Base-by-base conservation (phyloP, 2,113 vertebrate genomes). In the Micronisus gabar region DNA sequence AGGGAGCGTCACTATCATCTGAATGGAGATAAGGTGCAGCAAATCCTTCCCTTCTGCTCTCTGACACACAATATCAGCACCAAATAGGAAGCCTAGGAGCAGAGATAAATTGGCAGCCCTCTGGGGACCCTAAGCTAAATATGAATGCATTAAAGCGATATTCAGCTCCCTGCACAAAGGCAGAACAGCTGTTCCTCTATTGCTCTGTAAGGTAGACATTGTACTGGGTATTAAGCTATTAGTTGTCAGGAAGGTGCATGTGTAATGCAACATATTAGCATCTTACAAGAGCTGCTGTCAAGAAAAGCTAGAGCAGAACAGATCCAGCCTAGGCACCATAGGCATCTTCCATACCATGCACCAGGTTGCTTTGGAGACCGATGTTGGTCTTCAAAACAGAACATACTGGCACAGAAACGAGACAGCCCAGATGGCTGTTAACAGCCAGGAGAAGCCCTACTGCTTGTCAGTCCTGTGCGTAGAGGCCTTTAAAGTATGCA, bases 21-120 rank as follows among this genome's bases (percentile, higher is more conserved):
- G 93, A 95, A 90, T 8, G 4, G 40, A 90, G 95, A 97, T 95
- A 96, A 96, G 94, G 95, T 81, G 74, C 75, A 65, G 85, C 79
- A 96, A 95, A 97, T 93, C 92, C 89, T 78, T 75, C 89, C 89
- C 95, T 95, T 50, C 92, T 93, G 88, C 80, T 97, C 92, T 25
- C 84, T 63, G 81, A 71, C 96, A 96, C 83, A 91, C 87, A 81
- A 20, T 70, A 80, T 38, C 16, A 1, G 79, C 12, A 1, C 92
- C 21, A 2, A 58, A 76, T 81, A 63, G 86, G 72, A 68, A 80
- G 61, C 48, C 78, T 43, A 53, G 84, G 29, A 95, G 72, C 79
- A 48, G 34, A 84, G 89, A 79, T 79, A 87, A 89, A n/a, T 55
- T 22, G 4, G 58, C 65, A 83, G 21, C 63, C 41, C 72, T 50